Evolutionary conservation across 2,888 invertebrate species (phyloP).

Genomic region (Amphipyra berbera): DNA sequence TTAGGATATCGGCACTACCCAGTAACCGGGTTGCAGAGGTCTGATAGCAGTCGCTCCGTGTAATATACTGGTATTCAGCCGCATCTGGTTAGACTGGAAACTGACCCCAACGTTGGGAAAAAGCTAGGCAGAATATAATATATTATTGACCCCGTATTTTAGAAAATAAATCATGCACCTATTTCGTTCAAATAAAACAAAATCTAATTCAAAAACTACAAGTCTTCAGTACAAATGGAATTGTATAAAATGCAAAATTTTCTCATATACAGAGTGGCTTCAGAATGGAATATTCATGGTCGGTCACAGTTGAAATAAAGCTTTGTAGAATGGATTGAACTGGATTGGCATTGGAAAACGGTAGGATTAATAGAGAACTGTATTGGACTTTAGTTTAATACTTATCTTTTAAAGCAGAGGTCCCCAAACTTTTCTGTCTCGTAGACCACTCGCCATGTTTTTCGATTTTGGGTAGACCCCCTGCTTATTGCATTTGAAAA

Average conservation of each 20-base stretch:
- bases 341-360: constrained; percentile 27
- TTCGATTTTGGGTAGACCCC: too few relatives aligned
- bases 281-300: constrained; percentile 34
- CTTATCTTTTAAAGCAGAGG: not conserved
- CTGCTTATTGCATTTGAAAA: too few relatives aligned
- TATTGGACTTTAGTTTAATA: constrained; percentile 4
- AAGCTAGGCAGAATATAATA: too few relatives aligned
- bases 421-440: too few relatives aligned
- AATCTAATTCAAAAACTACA: constrained; percentile 35
- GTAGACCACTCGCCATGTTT: too few relatives aligned
- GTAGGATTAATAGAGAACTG: constrained; percentile 3
- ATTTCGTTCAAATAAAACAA: constrained; percentile 14
- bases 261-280: constrained; percentile 18
- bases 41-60: too few relatives aligned
- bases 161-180: not conserved
- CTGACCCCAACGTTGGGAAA: too few relatives aligned
- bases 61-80: too few relatives aligned
- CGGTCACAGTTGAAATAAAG: constrained; percentile 51
- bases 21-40: too few relatives aligned
- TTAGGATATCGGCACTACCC: too few relatives aligned
- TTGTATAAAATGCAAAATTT: constrained; percentile 49
- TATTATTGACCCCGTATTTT: not conserved
- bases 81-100: too few relatives aligned
- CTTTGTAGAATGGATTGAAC: constrained; percentile 6
- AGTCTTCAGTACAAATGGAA: constrained; percentile 32